Conservation (phyloP, 2,797 vertebrate genomes). For the Coregonus suidteri region DNA sequence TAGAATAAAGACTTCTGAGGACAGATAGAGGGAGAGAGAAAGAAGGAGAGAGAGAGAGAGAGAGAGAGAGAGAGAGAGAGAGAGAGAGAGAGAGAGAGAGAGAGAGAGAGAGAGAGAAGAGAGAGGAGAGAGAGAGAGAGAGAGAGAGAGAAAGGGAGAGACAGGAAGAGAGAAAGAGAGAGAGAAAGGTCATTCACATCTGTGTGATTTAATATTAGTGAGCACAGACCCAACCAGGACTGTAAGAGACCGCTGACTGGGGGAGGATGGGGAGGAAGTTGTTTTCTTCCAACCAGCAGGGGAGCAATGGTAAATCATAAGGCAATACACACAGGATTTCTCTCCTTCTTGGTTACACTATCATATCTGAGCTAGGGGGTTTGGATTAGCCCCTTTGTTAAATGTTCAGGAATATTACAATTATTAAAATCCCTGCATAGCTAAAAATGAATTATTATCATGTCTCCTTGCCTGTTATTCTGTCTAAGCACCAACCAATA, state of each 20-base stretch:
- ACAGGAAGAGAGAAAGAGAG: too few relatives aligned
- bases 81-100: too few relatives aligned
- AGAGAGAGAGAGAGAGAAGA: too few relatives aligned
- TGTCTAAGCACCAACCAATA: constrained; percentile 31
- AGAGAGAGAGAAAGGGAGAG: too few relatives aligned
- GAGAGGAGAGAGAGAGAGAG: too few relatives aligned
- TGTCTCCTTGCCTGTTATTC: constrained; percentile 36
- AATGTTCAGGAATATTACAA: constrained; percentile 47
- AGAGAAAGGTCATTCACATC: not conserved
- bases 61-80: too few relatives aligned
- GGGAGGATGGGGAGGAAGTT: not conserved
- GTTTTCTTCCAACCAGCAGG: too few relatives aligned
- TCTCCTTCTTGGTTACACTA: constrained; percentile 30
- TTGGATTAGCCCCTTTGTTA: constrained; percentile 58
- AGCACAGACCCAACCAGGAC: not conserved
- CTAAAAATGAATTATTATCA: constrained; percentile 53
- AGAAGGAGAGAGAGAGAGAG: too few relatives aligned
- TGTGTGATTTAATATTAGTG: not conserved
- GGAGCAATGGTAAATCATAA: not conserved
- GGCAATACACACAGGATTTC: not conserved
- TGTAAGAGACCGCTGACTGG: not conserved
- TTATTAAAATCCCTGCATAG: constrained; percentile 39
- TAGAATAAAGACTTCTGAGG: not conserved
- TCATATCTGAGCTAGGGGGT: constrained; percentile 23
- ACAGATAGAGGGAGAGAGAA: too few relatives aligned